These are phyloP conservation scores for Sorex araneus DNA, from an alignment of 2,113 vertebrate genomes.

Conservation along the genomic window DNA sequence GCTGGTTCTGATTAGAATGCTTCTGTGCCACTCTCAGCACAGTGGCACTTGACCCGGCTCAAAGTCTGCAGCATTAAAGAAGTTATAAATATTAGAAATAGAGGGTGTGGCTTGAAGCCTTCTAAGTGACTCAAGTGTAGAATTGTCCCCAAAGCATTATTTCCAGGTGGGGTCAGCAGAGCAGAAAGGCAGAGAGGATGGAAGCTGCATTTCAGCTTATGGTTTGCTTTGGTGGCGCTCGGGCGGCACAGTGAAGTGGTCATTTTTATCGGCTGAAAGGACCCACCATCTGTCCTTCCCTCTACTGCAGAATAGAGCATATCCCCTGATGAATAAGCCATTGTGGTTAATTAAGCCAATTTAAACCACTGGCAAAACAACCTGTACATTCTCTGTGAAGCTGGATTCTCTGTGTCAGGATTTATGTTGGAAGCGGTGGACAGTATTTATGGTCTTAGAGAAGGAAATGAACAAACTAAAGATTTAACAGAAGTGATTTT, in stretches of 20 bases:
- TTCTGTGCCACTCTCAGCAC: background rate
- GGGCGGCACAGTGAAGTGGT: slow-evolving; percentile 25
- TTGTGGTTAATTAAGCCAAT: slow-evolving; percentile 66
- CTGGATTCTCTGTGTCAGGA: background rate
- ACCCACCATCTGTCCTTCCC: background rate
- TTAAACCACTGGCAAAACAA: slow-evolving; percentile 69
- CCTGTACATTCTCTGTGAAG: background rate
- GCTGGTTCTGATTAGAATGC: background rate
- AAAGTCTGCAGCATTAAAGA: background rate
- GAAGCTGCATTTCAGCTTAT: background rate
- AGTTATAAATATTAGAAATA: background rate
- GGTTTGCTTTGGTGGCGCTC: slow-evolving; percentile 60
- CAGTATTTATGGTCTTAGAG: slow-evolving; percentile 27
- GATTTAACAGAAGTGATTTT: background rate
- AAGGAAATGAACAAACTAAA: slow-evolving; percentile 13
- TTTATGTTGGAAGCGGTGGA: background rate
- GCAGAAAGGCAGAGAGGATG: background rate
- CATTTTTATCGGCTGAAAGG: slow-evolving; percentile 74
- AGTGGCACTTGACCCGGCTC: background rate
- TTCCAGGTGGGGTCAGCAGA: background rate
- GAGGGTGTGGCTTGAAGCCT: background rate
- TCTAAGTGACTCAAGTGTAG: background rate
- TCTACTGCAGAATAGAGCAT: slow-evolving; percentile 61
- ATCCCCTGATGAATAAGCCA: slow-evolving; percentile 70
- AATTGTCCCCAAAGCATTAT: background rate